Conservation (phyloP, 2,113 vertebrate species). For the Petromus typicus region DNA sequence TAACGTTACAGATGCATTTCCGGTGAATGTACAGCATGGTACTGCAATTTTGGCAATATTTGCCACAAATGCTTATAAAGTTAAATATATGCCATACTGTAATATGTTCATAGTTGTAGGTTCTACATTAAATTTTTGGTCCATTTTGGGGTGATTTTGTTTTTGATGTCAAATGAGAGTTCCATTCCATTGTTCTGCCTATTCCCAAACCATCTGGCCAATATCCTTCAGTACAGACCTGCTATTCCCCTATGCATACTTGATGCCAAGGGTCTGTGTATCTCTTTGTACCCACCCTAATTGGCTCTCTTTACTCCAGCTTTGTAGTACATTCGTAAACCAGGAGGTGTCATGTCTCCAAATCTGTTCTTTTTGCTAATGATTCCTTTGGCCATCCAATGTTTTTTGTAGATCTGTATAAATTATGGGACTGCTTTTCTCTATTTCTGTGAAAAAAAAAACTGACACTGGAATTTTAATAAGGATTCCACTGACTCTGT, state of each 20-base stretch:
- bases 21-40: neutral
- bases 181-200: neutral
- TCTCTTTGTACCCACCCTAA: neutral
- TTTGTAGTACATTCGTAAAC: neutral
- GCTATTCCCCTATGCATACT: too few relatives aligned
- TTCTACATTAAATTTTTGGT: neutral
- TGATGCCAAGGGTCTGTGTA: neutral
- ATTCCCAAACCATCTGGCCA: neutral
- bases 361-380: neutral
- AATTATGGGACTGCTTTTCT: neutral
- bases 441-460: neutral
- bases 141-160: neutral
- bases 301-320: neutral
- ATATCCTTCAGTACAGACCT: neutral
- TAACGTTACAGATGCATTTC: neutral
- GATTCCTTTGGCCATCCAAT: neutral
- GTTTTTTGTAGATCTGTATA: neutral
- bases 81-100: neutral
- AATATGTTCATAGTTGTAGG: neutral
- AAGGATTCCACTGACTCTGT: neutral
- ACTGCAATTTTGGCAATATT: neutral
- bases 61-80: neutral
- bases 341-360: neutral
- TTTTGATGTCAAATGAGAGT: neutral
- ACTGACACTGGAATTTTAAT: neutral